Evolutionary conservation across 2,797 vertebrate species (phyloP), one percentile per base, ranked within the genome.

Genomic region (Phaenicophaeus curvirostris): DNA sequence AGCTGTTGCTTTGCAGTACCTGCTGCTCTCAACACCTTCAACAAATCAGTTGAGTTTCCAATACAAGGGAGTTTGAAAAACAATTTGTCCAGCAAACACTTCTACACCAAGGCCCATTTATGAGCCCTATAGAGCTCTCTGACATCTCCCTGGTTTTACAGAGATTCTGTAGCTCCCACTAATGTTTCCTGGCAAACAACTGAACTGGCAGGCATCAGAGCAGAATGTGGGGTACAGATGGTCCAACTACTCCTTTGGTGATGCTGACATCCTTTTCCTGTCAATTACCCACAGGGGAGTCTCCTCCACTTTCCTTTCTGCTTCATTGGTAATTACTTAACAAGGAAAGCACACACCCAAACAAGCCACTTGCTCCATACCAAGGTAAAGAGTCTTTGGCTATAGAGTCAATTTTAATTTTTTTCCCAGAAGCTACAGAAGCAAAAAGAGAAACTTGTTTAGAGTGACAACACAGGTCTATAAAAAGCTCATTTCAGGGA

Each of bases 151-250:
- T 21, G n/a, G 8, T 50, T 53, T 50, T 30, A 35, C n/a, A 53
- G 59, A 72, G 19, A 11, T 53, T 25, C 50, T 72, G 66, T 14
- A 41, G 23, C n/a, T 81, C 30, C 58, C 25, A 50, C 10, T 41
- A 39, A 25, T 2, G 1, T 21, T 69, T 68, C 37, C 67, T 61
- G 51, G 37, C 35, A 69, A 73, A 73, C 28, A 62, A 79, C 23
- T 39, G 18, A 71, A 54, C 35, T 11, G 41, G 39, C 14, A 55
- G 44, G 25, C n/a, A 17, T 50, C 6, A 1, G 57, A 58, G 37
- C 2, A 0, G 11, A 13, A 8, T 2, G 6, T 20, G 15, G 17
- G 17, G 31, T 16, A 55, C 0, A 3, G 27, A 18, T 53, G 61
- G 24, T 39, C n/a, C 14, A n/a, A 2, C 35, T 48, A 15, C 55